Evolutionary conservation across 2,888 invertebrate genomes (phyloP).

Genomic region (Drosophila greeni): DNA sequence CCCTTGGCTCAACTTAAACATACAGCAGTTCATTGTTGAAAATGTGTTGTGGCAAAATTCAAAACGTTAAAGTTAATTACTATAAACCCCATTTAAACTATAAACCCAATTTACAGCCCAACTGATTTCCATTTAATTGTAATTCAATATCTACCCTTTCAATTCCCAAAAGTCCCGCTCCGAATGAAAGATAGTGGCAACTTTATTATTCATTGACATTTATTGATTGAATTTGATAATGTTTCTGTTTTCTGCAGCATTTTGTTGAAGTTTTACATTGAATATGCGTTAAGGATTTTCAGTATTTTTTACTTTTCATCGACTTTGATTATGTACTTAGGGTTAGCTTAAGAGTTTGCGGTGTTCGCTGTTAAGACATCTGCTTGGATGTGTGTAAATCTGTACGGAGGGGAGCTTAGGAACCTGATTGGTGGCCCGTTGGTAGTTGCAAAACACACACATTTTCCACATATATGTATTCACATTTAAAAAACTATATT

Average conservation of each 20-base stretch:
- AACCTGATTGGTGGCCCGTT: slow-evolving; percentile 60
- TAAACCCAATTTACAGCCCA: not conserved
- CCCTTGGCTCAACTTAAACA: too few relatives aligned
- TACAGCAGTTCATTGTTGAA: too few relatives aligned
- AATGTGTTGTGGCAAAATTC: not conserved
- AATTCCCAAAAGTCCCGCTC: not conserved
- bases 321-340: slow-evolving; percentile 48
- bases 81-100: not conserved
- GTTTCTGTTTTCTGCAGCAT: slow-evolving; percentile 43
- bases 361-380: slow-evolving; percentile 26
- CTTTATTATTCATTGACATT: slow-evolving; percentile 74
- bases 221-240: slow-evolving; percentile 76
- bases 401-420: slow-evolving; percentile 50
- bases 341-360: slow-evolving; percentile 37
- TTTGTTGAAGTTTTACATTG: slow-evolving; percentile 47
- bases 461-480: slow-evolving; percentile 16
- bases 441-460: slow-evolving; percentile 23
- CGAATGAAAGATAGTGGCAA: slow-evolving; percentile 7
- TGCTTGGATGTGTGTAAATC: slow-evolving; percentile 16
- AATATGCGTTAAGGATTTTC: slow-evolving; percentile 40
- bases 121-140: not conserved
- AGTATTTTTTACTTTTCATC: slow-evolving; percentile 13
- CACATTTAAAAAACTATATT: slow-evolving; percentile 39
- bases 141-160: not conserved
- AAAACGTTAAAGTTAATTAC: not conserved